These are phyloP conservation scores for Delichon dasypus DNA, from an alignment of 2,797 vertebrate genomes.

Conservation along the genomic window DNA sequence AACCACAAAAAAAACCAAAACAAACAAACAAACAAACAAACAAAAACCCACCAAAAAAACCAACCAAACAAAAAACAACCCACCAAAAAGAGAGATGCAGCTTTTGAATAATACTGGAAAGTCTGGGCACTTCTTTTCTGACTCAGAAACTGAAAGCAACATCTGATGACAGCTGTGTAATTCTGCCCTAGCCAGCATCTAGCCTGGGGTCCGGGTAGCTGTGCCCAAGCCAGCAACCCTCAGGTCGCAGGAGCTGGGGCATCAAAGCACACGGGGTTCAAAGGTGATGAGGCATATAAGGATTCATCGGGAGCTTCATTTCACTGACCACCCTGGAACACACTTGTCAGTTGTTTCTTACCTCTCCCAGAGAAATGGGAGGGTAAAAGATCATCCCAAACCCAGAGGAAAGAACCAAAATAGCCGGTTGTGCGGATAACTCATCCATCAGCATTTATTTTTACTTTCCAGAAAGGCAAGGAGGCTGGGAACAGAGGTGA, in stretches of 20 bases:
- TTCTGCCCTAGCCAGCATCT: background rate
- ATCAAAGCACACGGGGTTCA: background rate
- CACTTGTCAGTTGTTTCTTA: background rate
- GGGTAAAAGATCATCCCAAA: background rate
- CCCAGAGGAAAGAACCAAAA: background rate
- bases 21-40: too few relatives aligned
- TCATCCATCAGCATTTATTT: conserved; percentile 24
- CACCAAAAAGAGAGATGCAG: background rate
- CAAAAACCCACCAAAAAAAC: too few relatives aligned
- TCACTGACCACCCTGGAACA: background rate
- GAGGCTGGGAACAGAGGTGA: background rate
- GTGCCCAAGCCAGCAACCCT: background rate
- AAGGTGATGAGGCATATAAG: background rate
- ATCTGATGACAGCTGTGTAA: background rate
- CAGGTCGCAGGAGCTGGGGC: background rate
- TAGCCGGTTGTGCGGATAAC: background rate
- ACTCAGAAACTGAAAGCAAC: background rate
- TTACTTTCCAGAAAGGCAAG: background rate
- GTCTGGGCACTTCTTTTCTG: background rate
- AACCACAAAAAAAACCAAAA: too few relatives aligned
- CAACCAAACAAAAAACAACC: too few relatives aligned
- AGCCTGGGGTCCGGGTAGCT: background rate
- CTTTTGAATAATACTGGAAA: background rate
- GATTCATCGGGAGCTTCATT: background rate
- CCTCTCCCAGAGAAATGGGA: background rate